Evolutionary conservation across 2,113 vertebrate species (phyloP).

Genomic region (Otus sunia): DNA sequence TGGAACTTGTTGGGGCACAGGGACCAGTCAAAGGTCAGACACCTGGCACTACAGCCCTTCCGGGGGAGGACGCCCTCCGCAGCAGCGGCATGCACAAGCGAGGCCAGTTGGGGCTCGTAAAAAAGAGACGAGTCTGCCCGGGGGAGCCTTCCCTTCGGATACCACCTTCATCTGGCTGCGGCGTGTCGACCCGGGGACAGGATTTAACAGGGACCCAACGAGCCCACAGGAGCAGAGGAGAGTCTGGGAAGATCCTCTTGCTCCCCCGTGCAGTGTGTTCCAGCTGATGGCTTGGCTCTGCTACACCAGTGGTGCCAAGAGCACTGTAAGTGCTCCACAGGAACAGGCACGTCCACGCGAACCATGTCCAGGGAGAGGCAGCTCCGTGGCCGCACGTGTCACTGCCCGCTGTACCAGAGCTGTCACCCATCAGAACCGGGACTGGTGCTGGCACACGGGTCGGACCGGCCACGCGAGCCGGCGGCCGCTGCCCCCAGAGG

Average conservation of each 20-base stretch:
- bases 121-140: accelerated
- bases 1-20: neutral
- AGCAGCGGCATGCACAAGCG: accelerated
- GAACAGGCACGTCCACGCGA: accelerated
- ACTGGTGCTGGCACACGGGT: neutral
- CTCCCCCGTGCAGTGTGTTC: accelerated
- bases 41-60: too few species aligned
- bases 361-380: accelerated
- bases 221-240: too few species aligned
- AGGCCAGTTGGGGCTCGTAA: neutral
- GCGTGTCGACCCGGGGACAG: accelerated
- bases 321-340: accelerated
- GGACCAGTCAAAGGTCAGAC: neutral
- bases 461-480: neutral
- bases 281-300: neutral
- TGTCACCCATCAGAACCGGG: neutral
- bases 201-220: too few species aligned
- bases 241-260: neutral
- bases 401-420: neutral
- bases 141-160: neutral
- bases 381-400: neutral
- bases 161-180: accelerated
- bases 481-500: neutral
- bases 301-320: accelerated
- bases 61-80: too few species aligned